Conservation (phyloP, 2,113 vertebrate genomes). For the Phyllopteryx taeniolatus region DNA sequence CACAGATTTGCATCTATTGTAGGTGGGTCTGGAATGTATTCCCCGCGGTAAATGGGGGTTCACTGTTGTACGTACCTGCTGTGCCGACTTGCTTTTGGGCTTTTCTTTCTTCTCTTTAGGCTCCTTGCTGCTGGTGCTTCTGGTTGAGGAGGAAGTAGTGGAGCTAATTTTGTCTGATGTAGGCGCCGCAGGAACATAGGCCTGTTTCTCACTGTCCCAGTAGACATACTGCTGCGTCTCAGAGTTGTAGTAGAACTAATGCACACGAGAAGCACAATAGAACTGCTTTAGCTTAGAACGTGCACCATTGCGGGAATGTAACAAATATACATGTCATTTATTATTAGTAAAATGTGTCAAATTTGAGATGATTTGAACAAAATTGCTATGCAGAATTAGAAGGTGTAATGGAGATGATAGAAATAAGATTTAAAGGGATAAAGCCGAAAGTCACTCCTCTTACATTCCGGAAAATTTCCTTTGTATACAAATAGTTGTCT, state of each 20-base stretch:
- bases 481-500: no score
- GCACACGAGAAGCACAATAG: not conserved
- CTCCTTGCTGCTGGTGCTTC: conserved; percentile 2
- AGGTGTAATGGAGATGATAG: no score
- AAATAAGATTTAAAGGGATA: no score
- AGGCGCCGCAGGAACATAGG: conserved; percentile 81
- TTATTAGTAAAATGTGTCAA: no score
- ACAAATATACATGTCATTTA: not conserved
- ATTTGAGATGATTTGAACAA: no score
- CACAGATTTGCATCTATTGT: not conserved
- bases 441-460: no score
- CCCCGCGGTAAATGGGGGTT: not conserved
- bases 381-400: no score
- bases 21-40: not conserved
- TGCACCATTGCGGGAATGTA: not conserved
- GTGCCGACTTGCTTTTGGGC: conserved; percentile 97
- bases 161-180: conserved; percentile 24
- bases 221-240: conserved; percentile 97
- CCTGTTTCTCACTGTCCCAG: conserved; percentile 95
- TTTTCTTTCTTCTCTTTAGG: conserved; percentile 84
- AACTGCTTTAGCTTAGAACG: not conserved
- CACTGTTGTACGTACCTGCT: conserved; percentile 77
- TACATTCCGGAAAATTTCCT: no score
- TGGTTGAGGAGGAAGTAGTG: conserved; percentile 4
- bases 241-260: conserved; percentile 96